These are phyloP conservation scores for Popillia japonica DNA, from an alignment of 1,140 invertebrate genomes.

Conservation along the genomic window DNA sequence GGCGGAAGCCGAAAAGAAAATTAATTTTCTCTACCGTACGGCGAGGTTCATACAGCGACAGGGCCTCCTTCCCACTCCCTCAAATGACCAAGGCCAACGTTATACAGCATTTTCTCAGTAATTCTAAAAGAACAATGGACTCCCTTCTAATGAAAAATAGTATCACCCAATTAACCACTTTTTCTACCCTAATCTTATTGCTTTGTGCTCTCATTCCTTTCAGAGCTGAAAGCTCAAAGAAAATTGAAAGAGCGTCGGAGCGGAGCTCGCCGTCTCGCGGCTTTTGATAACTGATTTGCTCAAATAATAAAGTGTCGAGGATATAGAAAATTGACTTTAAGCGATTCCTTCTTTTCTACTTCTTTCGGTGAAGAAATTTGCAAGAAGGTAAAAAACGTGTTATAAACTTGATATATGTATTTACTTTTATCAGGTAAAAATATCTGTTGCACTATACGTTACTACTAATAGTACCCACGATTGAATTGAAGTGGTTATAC, in stretches of 20 bases:
- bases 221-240: neutral
- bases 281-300: slow-evolving; percentile 25
- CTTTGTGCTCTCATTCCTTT: slow-evolving; percentile 7
- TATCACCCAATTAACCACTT: slow-evolving; percentile 25
- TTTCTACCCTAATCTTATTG: slow-evolving; percentile 19
- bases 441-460: too few relatives aligned
- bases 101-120: neutral
- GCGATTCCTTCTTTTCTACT: neutral
- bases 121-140: slow-evolving; percentile 28
- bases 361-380: neutral
- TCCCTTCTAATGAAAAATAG: slow-evolving; percentile 20
- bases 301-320: slow-evolving; percentile 22
- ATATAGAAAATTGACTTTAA: slow-evolving; percentile 22
- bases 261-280: neutral
- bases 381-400: too few relatives aligned
- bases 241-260: slow-evolving; percentile 5
- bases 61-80: too few relatives aligned
- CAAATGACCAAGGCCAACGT: too few relatives aligned
- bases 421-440: too few relatives aligned
- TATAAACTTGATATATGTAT: too few relatives aligned
- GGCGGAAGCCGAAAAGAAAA: neutral
- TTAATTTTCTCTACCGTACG: neutral
- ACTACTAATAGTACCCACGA: too few relatives aligned
- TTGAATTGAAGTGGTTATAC: too few relatives aligned
- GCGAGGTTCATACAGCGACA: too few relatives aligned